Evolutionary conservation across 1,140 invertebrate species (phyloP).

Genomic region (Drosophila quadrilineata): DNA sequence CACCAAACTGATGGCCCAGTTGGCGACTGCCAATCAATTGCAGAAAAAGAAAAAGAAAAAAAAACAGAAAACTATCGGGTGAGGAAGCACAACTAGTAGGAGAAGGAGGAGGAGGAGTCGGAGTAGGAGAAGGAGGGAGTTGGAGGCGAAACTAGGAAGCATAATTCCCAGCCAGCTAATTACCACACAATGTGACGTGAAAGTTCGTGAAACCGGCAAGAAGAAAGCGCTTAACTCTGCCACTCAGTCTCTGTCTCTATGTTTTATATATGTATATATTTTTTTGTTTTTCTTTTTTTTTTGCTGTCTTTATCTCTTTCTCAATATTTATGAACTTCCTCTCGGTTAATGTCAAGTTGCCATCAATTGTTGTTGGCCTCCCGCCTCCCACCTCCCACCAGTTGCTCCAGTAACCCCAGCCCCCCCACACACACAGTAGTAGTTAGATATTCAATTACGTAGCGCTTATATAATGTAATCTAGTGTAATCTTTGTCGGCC

Average conservation of each 20-base stretch:
- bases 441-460: constrained; percentile 33
- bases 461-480: constrained; percentile 46
- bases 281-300: neutral
- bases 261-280: neutral
- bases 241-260: constrained; percentile 9
- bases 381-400: neutral
- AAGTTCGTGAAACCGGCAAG: constrained; percentile 36
- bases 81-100: neutral
- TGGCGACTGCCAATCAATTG: constrained; percentile 74
- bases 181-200: constrained; percentile 63
- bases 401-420: neutral
- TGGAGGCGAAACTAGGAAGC: constrained; percentile 66
- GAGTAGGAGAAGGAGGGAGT: neutral
- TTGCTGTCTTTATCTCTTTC: neutral
- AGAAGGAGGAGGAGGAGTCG: neutral
- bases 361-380: neutral
- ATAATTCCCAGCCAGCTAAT: constrained; percentile 76
- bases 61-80: neutral
- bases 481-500: constrained; percentile 45
- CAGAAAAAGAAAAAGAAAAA: constrained; percentile 37
- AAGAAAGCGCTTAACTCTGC: constrained; percentile 26
- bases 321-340: constrained; percentile 44
- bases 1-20: constrained; percentile 56
- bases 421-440: neutral
- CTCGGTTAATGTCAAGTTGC: constrained; percentile 29